Evolutionary conservation across 2,797 vertebrate species (phyloP).

Genomic region (Darevskia nairensis): DNA sequence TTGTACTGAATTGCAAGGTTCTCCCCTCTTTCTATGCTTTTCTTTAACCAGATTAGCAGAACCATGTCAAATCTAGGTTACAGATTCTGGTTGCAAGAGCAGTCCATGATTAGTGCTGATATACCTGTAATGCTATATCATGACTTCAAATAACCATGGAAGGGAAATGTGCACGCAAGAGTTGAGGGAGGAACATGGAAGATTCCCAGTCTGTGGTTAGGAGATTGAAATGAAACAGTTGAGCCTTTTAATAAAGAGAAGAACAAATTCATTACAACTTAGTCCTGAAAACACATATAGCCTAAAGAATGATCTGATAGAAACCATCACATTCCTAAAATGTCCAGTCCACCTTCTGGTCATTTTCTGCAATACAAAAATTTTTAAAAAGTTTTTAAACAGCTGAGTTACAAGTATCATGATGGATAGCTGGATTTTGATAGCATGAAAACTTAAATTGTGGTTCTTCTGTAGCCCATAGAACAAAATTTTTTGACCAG

Average conservation of each 20-base stretch:
- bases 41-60: background rate
- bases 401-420: background rate
- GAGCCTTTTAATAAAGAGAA: constrained; percentile 10
- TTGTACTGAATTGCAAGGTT: background rate
- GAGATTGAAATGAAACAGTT: background rate
- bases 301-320: background rate
- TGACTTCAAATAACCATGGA: background rate
- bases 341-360: background rate
- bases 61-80: background rate
- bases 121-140: background rate
- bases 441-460: background rate
- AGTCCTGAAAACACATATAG: too few relatives aligned
- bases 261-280: background rate
- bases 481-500: background rate
- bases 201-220: background rate
- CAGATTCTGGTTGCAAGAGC: background rate
- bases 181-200: background rate
- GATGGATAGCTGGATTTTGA: background rate
- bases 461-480: background rate
- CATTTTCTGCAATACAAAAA: background rate
- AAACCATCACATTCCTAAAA: background rate
- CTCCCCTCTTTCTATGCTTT: too few relatives aligned
- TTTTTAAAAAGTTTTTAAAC: background rate
- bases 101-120: background rate
- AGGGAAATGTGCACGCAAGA: background rate